Conservation (phyloP, 1,140 invertebrate genomes). For the Bombus balteatus region DNA sequence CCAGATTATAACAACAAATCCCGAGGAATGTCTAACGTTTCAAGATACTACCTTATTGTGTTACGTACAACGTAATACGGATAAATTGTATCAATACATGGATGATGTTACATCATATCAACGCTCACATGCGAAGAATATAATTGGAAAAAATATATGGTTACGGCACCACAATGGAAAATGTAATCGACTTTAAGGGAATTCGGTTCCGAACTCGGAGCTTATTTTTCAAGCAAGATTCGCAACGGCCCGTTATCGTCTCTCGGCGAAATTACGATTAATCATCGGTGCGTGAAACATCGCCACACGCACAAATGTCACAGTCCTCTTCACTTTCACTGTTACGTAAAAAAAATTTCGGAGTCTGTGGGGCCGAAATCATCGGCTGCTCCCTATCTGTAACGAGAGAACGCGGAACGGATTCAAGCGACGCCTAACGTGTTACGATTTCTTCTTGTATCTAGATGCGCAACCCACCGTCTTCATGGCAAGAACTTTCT, state of each 20-base stretch:
- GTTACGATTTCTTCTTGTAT: not conserved
- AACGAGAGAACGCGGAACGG: not conserved
- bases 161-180: not conserved
- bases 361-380: slow-evolving; percentile 33
- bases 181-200: not conserved
- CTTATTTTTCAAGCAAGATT: not conserved
- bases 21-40: not conserved
- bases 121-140: not conserved
- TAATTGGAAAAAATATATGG: not conserved
- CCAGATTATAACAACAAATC: not conserved
- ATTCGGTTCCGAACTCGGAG: not conserved
- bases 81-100: not conserved
- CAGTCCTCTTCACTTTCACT: slow-evolving; percentile 79
- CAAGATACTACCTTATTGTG: not conserved
- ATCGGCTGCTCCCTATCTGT: not conserved
- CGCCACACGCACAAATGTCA: slow-evolving; percentile 68
- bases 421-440: not conserved
- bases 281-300: slow-evolving; percentile 43
- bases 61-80: not conserved
- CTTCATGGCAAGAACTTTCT: slow-evolving; percentile 67
- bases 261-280: slow-evolving; percentile 13
- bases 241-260: not conserved
- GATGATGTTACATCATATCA: too few species aligned
- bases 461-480: slow-evolving; percentile 71
- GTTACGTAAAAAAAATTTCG: slow-evolving; percentile 69